Base-by-base conservation (phyloP, 2,797 vertebrate species). In the Microctenopoma lineatum region DNA sequence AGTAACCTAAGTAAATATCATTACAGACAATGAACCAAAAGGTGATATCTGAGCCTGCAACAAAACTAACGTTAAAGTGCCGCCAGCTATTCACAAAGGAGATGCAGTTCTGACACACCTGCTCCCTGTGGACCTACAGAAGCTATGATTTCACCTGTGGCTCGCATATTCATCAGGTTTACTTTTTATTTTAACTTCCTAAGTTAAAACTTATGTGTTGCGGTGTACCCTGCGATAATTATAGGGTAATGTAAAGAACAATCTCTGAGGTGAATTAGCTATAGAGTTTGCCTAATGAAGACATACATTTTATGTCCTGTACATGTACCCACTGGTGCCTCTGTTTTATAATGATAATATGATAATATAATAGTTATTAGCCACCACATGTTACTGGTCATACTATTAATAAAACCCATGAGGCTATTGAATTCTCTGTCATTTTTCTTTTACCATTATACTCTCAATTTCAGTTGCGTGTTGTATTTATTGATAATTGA, bases 41-140 rank as follows among this genome's bases (percentile, higher is more conserved):
- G 67, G 53, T 32, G 68, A 87, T 70, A 78, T 42, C 7, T 3
- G 56, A 58, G 59, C 57, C 70, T 66, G 71, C 54, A 73, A 58
- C 54, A 41, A 48, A 64, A 59, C 57, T 66, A 70, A 56, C 73
- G 69, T 78, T 65, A 65, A 57, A 70, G 48, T 65, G 34, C 51
- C 3, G n/a, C 64, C 59, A 51, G 39, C 85, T 57, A 69, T 85
- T 85, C 74, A 85, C 9, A 46, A 29, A 77, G 46, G 61, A 75
- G 75, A 54, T 42, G 62, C 75, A 63, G 46, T 34, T 34, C 48
- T 48, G 81, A 69, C 85, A 93, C 91, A 80, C 89, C 91, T 73
- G 71, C 47, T 84, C 81, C 69, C 79, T 9, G 3, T 61, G 51
- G 88, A 82, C 26, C 21, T 21, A 21, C n/a, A 32, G 32, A 26